Evolutionary conservation across 2,113 vertebrate genomes (phyloP).

Genomic region (Propithecus coquereli): DNA sequence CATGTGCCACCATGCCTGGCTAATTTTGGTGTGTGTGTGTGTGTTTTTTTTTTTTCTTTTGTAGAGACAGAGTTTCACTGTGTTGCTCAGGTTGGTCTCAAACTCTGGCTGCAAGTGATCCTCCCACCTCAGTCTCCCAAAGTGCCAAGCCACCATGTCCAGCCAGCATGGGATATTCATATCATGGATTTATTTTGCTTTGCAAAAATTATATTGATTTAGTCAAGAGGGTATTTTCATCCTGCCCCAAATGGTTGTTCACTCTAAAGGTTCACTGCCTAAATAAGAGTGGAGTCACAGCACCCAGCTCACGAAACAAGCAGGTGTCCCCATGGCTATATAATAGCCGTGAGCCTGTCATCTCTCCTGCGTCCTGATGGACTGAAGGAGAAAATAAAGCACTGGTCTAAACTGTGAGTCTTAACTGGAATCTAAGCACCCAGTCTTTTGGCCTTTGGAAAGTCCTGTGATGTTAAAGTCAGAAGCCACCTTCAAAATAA

Average conservation of each 20-base stretch:
- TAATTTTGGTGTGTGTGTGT: too few species aligned
- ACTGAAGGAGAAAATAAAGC: not conserved
- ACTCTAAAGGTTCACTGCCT: not conserved
- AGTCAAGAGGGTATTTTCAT: not conserved
- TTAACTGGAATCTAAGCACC: not conserved
- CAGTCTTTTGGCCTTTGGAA: not conserved
- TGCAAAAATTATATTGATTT: not conserved
- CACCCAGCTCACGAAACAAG: not conserved
- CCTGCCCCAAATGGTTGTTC: not conserved
- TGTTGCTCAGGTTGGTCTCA: not conserved
- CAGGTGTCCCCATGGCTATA: not conserved
- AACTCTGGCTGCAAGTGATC: not conserved
- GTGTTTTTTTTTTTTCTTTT: too few species aligned
- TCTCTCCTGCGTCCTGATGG: not conserved
- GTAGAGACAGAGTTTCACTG: not conserved
- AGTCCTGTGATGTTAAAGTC: not conserved
- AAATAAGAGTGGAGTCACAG: not conserved
- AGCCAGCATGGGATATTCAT: not conserved
- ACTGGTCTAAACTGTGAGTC: not conserved
- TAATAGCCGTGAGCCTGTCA: not conserved
- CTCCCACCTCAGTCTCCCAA: not conserved
- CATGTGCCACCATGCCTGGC: not conserved
- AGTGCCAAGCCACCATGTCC: not conserved
- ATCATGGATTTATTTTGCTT: not conserved
- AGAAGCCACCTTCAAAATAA: not conserved